Conservation (phyloP, 2,797 vertebrate genomes). For the Intellagama lesueurii region DNA sequence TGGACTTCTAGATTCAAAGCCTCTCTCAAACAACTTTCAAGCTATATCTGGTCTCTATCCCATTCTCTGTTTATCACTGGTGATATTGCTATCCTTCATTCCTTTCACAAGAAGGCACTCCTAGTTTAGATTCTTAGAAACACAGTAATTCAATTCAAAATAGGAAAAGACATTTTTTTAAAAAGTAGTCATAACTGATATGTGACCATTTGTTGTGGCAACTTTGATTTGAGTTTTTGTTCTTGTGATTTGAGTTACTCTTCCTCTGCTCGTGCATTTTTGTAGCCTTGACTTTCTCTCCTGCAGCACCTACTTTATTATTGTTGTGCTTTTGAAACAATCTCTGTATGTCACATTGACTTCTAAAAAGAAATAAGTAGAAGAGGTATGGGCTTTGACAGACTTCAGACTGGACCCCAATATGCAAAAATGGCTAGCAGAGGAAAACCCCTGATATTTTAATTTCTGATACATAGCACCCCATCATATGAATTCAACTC, state of each 20-base stretch:
- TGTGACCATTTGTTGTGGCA: neutral
- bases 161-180: neutral
- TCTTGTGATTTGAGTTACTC: too few species aligned
- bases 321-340: neutral
- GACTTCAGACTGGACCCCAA: neutral
- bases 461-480: neutral
- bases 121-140: neutral
- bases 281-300: neutral
- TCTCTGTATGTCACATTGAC: neutral
- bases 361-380: neutral
- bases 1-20: neutral
- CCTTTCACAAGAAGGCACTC: conserved; percentile 16
- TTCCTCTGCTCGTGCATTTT: neutral
- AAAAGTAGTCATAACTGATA: neutral
- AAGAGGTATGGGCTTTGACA: neutral
- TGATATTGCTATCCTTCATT: neutral
- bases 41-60: too few species aligned
- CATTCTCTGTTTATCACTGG: neutral
- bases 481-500: neutral
- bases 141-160: neutral
- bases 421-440: neutral
- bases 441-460: neutral
- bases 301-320: neutral
- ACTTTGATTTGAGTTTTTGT: neutral
- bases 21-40: neutral